These are phyloP conservation scores for Aldrovandia affinis DNA, from an alignment of 2,797 vertebrate species.

Conservation along the genomic window DNA sequence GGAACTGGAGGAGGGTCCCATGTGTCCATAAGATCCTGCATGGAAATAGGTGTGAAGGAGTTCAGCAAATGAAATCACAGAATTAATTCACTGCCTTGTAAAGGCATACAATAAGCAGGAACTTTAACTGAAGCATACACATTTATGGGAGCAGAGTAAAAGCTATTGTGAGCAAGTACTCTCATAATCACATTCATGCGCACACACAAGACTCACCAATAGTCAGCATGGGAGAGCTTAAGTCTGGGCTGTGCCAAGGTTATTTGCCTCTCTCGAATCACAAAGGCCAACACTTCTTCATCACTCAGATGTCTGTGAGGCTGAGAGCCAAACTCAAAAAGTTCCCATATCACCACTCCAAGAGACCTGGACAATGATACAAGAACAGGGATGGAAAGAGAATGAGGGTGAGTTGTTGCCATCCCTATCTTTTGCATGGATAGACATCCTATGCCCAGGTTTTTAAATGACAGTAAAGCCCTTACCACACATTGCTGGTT, in stretches of 20 bases:
- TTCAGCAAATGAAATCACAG: background rate
- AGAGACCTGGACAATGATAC: slow-evolving; percentile 78
- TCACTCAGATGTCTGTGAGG: slow-evolving; percentile 91
- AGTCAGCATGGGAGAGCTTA: slow-evolving; percentile 88
- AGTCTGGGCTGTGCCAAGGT: slow-evolving; percentile 89
- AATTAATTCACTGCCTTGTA: background rate
- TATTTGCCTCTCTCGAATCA: slow-evolving; percentile 91
- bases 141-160: background rate
- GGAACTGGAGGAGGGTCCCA: too few relatives aligned
- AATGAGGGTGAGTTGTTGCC: background rate
- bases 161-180: background rate
- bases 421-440: background rate
- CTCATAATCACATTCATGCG: background rate
- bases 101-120: background rate
- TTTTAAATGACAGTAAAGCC: slow-evolving; percentile 23
- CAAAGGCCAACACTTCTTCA: slow-evolving; percentile 88
- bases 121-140: background rate
- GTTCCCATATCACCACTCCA: slow-evolving; percentile 92
- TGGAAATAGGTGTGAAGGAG: too few relatives aligned
- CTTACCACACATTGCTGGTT: slow-evolving; percentile 91
- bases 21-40: too few relatives aligned
- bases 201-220: slow-evolving; percentile 77
- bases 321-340: slow-evolving; percentile 91
- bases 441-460: background rate
- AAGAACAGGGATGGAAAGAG: slow-evolving; percentile 23